Evolutionary conservation across 2,888 invertebrate genomes (phyloP), one percentile per base, ranked within the genome.

Genomic region (Drosophila colorata): DNA sequence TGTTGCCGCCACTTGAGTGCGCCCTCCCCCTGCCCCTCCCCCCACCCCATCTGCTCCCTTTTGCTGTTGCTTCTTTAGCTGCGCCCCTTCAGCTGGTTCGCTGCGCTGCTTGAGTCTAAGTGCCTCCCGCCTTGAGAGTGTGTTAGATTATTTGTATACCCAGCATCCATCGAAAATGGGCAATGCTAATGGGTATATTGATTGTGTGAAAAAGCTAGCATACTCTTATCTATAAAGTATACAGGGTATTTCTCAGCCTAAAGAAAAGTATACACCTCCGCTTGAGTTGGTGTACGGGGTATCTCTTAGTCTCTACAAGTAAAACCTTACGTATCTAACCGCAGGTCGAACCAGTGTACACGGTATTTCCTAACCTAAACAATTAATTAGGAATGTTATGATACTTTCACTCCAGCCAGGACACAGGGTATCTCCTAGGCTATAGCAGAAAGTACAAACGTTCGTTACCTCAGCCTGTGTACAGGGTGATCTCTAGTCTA

Each of bases 1-100:
- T 74, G 72, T 77, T 79, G 74, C 59, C 74, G 77, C 77, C 69
- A 79, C 84, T 81, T 81, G 72, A 81, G 81, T 79, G 52, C 52
- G 63, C 40, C 47, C 64, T 16, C n/a, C 9, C 46, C 13, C 14
- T 35, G 2, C 9, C 48, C 13, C 41, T 8, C n/a, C 5, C 23
- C 16, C 11, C 13, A 4, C 28, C 4, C 37, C 18, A 7, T 23
- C 33, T 14, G 31, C 49, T 25, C 31, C 9, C 40, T 51, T 4
- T 28, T 2, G 33, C 64, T 5, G n/a, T 20, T 11, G 31, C 37
- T 35, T 41, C 47, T 37, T 49, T 11, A 46, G 28, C 51, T 66
- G 28, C 9, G 9, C 28, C 8, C 28, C 28, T 28, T 28, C 57
- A 48, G 67, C 67, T 25, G 23, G 49, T 43, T 35, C n/a, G 33